Conservation (phyloP, 2,113 vertebrate genomes). For the Seriola quinqueradiata region DNA sequence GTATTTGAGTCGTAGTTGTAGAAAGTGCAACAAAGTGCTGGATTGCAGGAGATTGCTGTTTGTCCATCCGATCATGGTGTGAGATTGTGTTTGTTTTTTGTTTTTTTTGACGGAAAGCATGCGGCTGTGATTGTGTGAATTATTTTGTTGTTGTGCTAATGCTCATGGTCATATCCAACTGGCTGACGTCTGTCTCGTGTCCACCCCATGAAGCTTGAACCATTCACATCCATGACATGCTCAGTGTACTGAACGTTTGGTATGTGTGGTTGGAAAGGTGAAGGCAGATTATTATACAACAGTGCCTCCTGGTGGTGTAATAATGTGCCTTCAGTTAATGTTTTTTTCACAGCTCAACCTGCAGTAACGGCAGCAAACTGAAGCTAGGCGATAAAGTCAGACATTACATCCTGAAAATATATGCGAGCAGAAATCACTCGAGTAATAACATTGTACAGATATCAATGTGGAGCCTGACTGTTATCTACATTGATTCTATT, state of each 20-base stretch:
- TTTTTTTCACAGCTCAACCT: slow-evolving; percentile 46
- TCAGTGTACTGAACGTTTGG: slow-evolving; percentile 21
- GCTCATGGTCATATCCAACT: slow-evolving; percentile 82
- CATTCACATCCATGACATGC: slow-evolving; percentile 50
- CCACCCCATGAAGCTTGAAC: slow-evolving; percentile 40
- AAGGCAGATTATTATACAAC: slow-evolving; percentile 44
- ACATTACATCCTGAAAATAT: neutral
- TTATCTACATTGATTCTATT: neutral
- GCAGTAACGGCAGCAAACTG: slow-evolving; percentile 11
- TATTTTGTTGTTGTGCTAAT: slow-evolving; percentile 48
- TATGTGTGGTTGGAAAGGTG: slow-evolving; percentile 22
- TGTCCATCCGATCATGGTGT: slow-evolving; percentile 68
- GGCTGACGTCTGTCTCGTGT: slow-evolving; percentile 61
- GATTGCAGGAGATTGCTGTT: slow-evolving; percentile 76
- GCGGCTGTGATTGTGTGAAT: slow-evolving; percentile 77
- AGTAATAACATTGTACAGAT: neutral
- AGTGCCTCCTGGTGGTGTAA: slow-evolving; percentile 73
- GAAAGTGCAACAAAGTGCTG: slow-evolving; percentile 76
- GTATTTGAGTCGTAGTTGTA: slow-evolving; percentile 70
- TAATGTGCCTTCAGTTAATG: slow-evolving; percentile 36
- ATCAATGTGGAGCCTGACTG: neutral
- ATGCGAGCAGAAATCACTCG: neutral
- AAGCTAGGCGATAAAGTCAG: slow-evolving; percentile 3
- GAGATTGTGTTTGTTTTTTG: slow-evolving; percentile 27
- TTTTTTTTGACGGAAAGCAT: slow-evolving; percentile 80